Evolutionary conservation across 2,888 invertebrate genomes (phyloP).

Genomic region (Melanchra persicariae): DNA sequence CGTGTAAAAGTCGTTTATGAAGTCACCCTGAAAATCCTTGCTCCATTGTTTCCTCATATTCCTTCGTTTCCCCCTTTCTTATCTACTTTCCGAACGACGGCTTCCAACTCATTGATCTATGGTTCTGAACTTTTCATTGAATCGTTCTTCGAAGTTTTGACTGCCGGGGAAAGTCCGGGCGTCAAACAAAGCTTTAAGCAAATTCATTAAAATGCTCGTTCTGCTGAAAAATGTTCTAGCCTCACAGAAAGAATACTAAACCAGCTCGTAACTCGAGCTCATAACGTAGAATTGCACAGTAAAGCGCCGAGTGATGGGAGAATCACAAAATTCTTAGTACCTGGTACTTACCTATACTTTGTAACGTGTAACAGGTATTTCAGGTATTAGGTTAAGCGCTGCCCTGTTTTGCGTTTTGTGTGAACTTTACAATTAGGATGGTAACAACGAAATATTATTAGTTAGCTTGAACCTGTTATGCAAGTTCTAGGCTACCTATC

Average conservation of each 20-base stretch:
- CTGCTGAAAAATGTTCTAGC: slow-evolving; percentile 32
- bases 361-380: slow-evolving; percentile 24
- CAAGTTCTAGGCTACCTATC: background rate
- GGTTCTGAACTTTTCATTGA: slow-evolving; percentile 22
- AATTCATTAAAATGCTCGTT: slow-evolving; percentile 32
- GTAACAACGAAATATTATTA: background rate
- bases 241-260: slow-evolving; percentile 43
- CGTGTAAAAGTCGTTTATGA: slow-evolving; percentile 11
- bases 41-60: slow-evolving; percentile 16
- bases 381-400: slow-evolving; percentile 12
- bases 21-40: background rate
- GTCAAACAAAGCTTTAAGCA: slow-evolving; percentile 1
- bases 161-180: background rate
- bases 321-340: slow-evolving; percentile 47
- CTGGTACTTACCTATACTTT: slow-evolving; percentile 29
- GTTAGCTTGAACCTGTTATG: background rate
- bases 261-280: slow-evolving; percentile 42
- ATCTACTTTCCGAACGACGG: slow-evolving; percentile 10
- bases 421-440: background rate
- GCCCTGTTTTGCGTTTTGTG: slow-evolving; percentile 4
- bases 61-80: slow-evolving; percentile 14
- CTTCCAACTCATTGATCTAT: slow-evolving; percentile 36
- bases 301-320: slow-evolving; percentile 35
- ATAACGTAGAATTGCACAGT: slow-evolving; percentile 49
- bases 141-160: slow-evolving; percentile 1